Base-by-base conservation (phyloP, 2,797 vertebrate genomes). In the Enteromius mattozi region DNA sequence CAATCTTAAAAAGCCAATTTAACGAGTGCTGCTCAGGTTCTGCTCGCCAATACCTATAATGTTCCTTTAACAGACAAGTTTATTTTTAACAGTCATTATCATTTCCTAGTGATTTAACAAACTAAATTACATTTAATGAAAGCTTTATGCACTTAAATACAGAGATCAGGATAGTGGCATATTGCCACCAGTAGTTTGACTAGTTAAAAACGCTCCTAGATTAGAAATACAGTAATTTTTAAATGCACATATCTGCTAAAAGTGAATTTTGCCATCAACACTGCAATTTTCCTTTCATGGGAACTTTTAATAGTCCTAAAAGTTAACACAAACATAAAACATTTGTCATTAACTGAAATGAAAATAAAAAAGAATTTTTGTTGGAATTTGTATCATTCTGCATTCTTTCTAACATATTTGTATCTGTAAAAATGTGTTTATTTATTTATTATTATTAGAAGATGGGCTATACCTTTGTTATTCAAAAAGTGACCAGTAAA, bases 1-100 rank as follows among this genome's bases (percentile, higher is more conserved):
- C 83, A 75, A 80, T 87, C 75, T 86, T 85, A 86, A 88, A 88
- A 86, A 90, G 51, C 66, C 85, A 86, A 86, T 90, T 89, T 86
- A 81, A 85, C 45, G 87, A 86, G 87, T 30, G 65, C 79, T 59
- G 72, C 78, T 65, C 77, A 72, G 70, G 82, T 78, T 45, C 65
- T 84, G 37, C 70, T 88, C 8, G 33, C 80, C 78, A 75, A 37
- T 59, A 81, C 85, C 82, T 70, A 72, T 88, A 89, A 88, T 49
- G 85, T 74, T 71, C 47, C 59, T 72, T 49, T 78, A 86, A 85
- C 68, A 87, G 86, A 88, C 35, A 63, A 78, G 49, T 87, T 76
- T 81, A 69, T 78, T 86, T 84, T 86, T 74, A 78, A 83, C 80
- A 69, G 88, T 65, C 78, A 74, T 88, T 88, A 79, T 82, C 85